Evolutionary conservation across 2,113 vertebrate species (phyloP).

Genomic region (Coreoperca whiteheadi): DNA sequence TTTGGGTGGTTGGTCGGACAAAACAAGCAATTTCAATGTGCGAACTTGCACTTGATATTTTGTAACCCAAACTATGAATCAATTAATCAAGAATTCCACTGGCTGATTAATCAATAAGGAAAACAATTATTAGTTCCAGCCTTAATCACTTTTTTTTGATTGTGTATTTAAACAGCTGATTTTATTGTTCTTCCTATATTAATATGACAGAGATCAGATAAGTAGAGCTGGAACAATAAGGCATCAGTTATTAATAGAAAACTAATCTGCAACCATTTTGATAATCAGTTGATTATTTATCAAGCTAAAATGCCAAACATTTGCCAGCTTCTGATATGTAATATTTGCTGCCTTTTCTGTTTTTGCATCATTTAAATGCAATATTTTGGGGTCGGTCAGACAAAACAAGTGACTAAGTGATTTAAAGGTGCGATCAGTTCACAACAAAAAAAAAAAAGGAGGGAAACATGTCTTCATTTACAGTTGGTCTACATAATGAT

Average conservation of each 20-base stretch:
- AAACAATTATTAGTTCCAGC: not conserved
- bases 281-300: too few species aligned
- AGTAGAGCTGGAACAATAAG: not conserved
- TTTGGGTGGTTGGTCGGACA: too few species aligned
- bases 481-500: not conserved
- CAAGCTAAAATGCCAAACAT: not conserved
- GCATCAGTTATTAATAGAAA: not conserved
- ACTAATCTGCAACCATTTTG: too few species aligned
- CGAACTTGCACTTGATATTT: too few species aligned
- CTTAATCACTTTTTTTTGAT: not conserved
- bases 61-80: too few species aligned
- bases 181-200: not conserved
- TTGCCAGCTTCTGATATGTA: not conserved
- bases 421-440: not conserved
- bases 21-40: not conserved
- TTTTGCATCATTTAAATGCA: not conserved
- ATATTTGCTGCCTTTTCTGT: not conserved
- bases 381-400: too few species aligned
- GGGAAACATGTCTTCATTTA: not conserved
- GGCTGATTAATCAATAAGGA: too few species aligned
- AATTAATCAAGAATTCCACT: not conserved
- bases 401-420: not conserved
- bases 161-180: not conserved
- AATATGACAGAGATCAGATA: not conserved
- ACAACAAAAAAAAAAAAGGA: not conserved